Conservation (phyloP, 2,113 vertebrate species). For the Takifugu flavidus region DNA sequence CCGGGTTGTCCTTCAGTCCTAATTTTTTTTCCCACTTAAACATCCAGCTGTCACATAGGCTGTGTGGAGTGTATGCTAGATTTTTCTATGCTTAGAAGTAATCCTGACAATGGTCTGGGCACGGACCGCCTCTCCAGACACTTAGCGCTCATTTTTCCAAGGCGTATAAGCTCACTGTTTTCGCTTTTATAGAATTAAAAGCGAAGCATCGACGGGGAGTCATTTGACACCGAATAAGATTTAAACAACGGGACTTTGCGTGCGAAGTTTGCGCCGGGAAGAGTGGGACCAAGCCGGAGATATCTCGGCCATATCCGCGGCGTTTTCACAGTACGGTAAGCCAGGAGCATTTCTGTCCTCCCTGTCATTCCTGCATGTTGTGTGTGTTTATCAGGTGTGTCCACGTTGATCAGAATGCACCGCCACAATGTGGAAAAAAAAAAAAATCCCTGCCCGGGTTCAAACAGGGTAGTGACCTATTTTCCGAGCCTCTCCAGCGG, state of each 20-base stretch:
- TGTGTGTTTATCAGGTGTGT: slow-evolving; percentile 21
- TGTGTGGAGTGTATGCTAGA: slow-evolving; percentile 27
- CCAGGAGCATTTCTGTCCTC: slow-evolving; percentile 8
- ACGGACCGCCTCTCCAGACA: slow-evolving; percentile 59
- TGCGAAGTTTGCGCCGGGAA: slow-evolving; percentile 68
- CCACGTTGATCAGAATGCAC: slow-evolving; percentile 13
- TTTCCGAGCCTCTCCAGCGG: slow-evolving; percentile 46
- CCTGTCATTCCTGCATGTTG: slow-evolving; percentile 20
- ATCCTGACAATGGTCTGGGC: slow-evolving; percentile 66
- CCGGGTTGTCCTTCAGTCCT: slow-evolving; percentile 34
- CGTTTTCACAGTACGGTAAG: slow-evolving; percentile 71
- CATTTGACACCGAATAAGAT: slow-evolving; percentile 40
- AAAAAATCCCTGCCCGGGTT: slow-evolving; percentile 35
- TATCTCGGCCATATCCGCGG: slow-evolving; percentile 52
- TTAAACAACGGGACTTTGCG: slow-evolving; percentile 45
- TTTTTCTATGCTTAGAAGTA: slow-evolving; percentile 44
- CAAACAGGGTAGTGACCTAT: slow-evolving; percentile 67
- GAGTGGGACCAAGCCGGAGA: slow-evolving; percentile 47
- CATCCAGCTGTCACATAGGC: slow-evolving; percentile 34
- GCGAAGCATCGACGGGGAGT: slow-evolving; percentile 41
- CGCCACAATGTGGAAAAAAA: not conserved
- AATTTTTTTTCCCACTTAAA: slow-evolving; percentile 20
- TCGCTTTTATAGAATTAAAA: slow-evolving; percentile 21
- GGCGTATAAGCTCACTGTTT: slow-evolving; percentile 32
- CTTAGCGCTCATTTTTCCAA: slow-evolving; percentile 36